Evolutionary conservation across 2,888 invertebrate species (phyloP), one percentile per base, ranked within the genome.

Genomic region (Metalampra italica): DNA sequence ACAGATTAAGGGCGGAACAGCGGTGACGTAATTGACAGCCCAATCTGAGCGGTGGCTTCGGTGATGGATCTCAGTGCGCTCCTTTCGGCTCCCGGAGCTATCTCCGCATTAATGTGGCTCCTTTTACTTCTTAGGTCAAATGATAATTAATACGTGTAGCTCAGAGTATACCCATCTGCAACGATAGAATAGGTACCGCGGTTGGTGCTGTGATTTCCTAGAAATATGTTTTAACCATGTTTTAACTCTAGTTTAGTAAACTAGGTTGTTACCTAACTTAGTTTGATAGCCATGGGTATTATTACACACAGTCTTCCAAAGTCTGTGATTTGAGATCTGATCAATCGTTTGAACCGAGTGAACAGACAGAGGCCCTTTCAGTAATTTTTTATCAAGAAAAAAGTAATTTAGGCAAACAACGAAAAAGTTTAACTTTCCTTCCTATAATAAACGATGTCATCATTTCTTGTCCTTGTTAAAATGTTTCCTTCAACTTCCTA

Each of bases 1-100:
- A 87, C 83, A 82, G 78, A 88, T 86, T 82, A 82, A 80, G 79
- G 78, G 71, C 66, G 76, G 77, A 59, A 67, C 69, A 78, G 74
- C 74, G 65, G 78, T 82, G 82, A 82, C 82, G 79, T 85, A 87
- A 88, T 87, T 87, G 87, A 86, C 87, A 86, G 78, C 68, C 68
- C 78, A 83, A 86, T 87, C 79, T 74, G 74, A 79, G 75, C 73
- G 55, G 71, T 62, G 76, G 80, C 73, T 71, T 67, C 56, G 62
- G 69, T 82, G 81, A 83, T 80, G 78, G 72, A 75, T 77, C 64
- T 74, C 64, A 58, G 48, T 46, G 47, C 50, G 47, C 50, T 40
- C 40, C 52, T 46, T 38, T 49, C 22, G 14, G 39, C 29, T 38
- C 48, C 41, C 45, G 46, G 15, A 15, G 29, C 29, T 22, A 40